These are phyloP conservation scores for Glomeris maerens DNA, from an alignment of 1,140 invertebrate species.

Conservation along the genomic window DNA sequence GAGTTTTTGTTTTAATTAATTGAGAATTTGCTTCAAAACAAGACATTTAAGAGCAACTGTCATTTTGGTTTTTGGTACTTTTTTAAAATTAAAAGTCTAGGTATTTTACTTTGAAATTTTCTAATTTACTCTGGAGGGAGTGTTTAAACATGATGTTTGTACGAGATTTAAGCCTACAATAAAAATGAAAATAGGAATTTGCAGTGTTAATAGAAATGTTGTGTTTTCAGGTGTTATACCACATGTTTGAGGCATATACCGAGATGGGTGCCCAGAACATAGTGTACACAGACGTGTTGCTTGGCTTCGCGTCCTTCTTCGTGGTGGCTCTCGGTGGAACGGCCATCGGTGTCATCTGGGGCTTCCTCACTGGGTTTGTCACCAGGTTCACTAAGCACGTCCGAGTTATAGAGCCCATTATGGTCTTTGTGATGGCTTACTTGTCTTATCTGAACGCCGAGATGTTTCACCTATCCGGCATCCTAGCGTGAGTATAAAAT, in stretches of 20 bases:
- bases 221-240: slow-evolving; percentile 60
- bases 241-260: slow-evolving; percentile 85
- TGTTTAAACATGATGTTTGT: neutral
- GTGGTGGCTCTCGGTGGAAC: slow-evolving; percentile 87
- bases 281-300: slow-evolving; percentile 56
- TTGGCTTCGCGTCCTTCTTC: slow-evolving; percentile 80
- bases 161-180: neutral
- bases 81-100: too few species aligned
- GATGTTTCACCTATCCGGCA: slow-evolving; percentile 96
- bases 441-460: slow-evolving; percentile 92
- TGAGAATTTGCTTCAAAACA: too few species aligned
- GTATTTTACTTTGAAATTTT: neutral
- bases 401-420: slow-evolving; percentile 92
- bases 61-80: too few species aligned
- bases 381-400: slow-evolving; percentile 91
- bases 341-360: slow-evolving; percentile 87
- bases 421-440: slow-evolving; percentile 98
- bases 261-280: slow-evolving; percentile 67
- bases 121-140: neutral
- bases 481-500: slow-evolving; percentile 67
- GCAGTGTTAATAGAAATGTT: slow-evolving; percentile 5
- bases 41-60: too few species aligned
- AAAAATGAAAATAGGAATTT: too few species aligned
- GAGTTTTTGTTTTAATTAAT: too few species aligned
- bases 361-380: slow-evolving; percentile 84